phyloP scores from a whole-genome alignment of 1,140 invertebrate species.

The Himalopsyche phryganea region DNA sequence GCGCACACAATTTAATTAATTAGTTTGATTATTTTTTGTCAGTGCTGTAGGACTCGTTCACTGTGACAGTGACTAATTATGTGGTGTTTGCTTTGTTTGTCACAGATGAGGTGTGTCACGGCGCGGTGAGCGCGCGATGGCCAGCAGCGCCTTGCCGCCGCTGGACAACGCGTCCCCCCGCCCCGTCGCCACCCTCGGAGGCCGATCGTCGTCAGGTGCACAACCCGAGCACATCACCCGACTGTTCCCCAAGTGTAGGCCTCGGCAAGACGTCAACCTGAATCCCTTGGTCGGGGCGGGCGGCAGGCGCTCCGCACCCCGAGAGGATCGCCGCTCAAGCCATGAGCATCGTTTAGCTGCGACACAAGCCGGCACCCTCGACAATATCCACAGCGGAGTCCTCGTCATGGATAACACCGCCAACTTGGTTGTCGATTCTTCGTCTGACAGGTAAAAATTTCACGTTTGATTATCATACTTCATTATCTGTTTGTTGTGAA shows the following conservation, averaged over 20 bases:
- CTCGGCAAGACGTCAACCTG: constrained; percentile 59
- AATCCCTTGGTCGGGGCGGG: constrained; percentile 53
- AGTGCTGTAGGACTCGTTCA: too few relatives aligned
- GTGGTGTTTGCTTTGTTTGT: too few relatives aligned
- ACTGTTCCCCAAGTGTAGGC: constrained; percentile 79
- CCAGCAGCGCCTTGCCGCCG: constrained; percentile 44
- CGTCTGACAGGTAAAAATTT: constrained; percentile 8
- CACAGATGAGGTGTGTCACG: constrained; percentile 22
- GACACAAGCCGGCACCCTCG: constrained; percentile 13
- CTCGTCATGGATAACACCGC: constrained; percentile 22
- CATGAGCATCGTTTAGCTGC: constrained; percentile 7
- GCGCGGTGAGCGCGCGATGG: constrained; percentile 22
- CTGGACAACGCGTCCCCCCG: constrained; percentile 22
- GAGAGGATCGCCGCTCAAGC: constrained; percentile 7
- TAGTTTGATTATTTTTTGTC: too few relatives aligned
- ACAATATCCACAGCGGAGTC: not conserved
- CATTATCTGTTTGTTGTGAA: too few relatives aligned
- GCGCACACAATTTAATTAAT: too few relatives aligned
- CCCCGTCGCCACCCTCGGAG: constrained; percentile 41
- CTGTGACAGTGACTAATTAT: too few relatives aligned
- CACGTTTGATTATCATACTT: too few relatives aligned
- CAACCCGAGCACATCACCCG: constrained; percentile 71
- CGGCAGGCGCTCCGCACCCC: constrained; percentile 23
- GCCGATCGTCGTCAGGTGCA: constrained; percentile 46
- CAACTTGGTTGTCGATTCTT: constrained; percentile 32